Base-by-base conservation (phyloP, 2,888 invertebrate species). In the Lacanobia wlatinum region DNA sequence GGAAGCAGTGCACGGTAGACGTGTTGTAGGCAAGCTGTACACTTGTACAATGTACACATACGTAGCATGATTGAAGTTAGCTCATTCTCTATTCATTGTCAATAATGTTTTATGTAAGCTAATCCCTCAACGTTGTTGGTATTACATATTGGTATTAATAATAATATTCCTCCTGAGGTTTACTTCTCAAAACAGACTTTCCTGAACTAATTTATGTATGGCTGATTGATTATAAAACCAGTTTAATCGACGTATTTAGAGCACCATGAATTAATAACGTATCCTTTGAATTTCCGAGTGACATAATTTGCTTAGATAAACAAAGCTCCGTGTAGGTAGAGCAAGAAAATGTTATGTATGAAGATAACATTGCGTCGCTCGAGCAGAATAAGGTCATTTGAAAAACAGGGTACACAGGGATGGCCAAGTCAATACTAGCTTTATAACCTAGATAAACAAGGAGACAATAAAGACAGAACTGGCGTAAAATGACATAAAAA, bases 401-500 rank as follows among this genome's bases (percentile, higher is more conserved):
- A 66, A 74, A 81, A 79, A 77, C 66, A 67, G 21, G 62, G 58
- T 73, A 63, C 53, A 59, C 34, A 46, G 34, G 70, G 69, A 69
- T 70, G 70, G 64, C 69, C 60, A 46, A 77, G 73, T 85, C 77
- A 82, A 78, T 85, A 78, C 70, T 71, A 46, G 66, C 62, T 78
- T 80, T 72, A 69, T 77, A 85, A 67, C 71, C 76, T 77, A 85
- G 87, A 84, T 84, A 80, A 78, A 87, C 78, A 84, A 76, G 76
- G 76, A 70, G 75, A 80, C 80, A 83, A 84, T 82, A 84, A 85
- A 84, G 68, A 67, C 83, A 77, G 81, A 84, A 69, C 67, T 52
- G 73, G 79, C 80, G 77, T 79, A 80, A 85, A 87, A 84, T 83
- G 60, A 79, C 77, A 87, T 84, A 87, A 88, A 87, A 87, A 83